These are phyloP conservation scores for Onychomys torridus DNA, from an alignment of 2,797 vertebrate species.

Conservation along the genomic window DNA sequence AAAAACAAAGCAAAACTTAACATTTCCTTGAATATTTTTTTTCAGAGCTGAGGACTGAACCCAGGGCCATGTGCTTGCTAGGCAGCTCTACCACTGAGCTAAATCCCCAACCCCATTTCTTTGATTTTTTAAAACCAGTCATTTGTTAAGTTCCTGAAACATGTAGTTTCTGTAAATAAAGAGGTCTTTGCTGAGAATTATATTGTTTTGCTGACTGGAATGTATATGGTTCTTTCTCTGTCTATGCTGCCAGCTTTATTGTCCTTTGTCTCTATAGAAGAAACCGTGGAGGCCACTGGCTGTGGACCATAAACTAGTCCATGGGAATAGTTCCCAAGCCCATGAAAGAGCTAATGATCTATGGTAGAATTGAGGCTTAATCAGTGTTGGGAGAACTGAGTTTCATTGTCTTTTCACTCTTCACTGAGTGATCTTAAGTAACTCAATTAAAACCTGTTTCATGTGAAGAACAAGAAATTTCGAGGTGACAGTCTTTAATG, in stretches of 20 bases:
- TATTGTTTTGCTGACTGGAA: background rate
- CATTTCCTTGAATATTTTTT: background rate
- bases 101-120: too few species aligned
- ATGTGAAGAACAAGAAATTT: background rate
- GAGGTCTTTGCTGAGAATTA: conserved; percentile 1
- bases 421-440: conserved; percentile 13
- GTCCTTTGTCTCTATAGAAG: background rate
- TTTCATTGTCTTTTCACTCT: background rate
- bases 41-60: too few species aligned
- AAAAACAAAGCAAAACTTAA: background rate
- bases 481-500: background rate
- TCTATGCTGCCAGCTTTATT: background rate
- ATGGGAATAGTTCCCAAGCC: background rate
- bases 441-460: background rate
- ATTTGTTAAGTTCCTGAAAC: conserved; percentile 65
- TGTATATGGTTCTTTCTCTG: background rate
- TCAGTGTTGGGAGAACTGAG: background rate
- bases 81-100: too few species aligned
- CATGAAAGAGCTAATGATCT: background rate
- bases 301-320: background rate
- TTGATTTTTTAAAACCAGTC: conserved; percentile 48
- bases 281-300: background rate
- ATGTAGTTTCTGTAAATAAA: conserved; percentile 16
- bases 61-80: too few species aligned
- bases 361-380: background rate